Evolutionary conservation across 1,140 invertebrate genomes (phyloP).

Genomic region (Drosophila takahashii): DNA sequence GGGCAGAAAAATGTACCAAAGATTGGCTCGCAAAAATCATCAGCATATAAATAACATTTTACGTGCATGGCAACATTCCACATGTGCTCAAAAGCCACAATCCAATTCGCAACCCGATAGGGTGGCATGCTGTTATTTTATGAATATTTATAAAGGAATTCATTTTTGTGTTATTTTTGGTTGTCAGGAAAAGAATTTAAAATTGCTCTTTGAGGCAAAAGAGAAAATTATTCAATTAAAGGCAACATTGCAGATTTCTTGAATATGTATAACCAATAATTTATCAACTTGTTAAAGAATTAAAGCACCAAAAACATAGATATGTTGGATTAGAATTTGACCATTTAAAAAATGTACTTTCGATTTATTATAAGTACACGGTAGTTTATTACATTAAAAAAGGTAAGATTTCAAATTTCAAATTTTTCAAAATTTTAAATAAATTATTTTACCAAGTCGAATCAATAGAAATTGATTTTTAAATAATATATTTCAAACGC

Average conservation of each 20-base stretch:
- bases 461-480: no score
- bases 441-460: no score
- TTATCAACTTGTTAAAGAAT: neutral
- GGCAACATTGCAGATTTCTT: neutral
- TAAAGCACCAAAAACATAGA: neutral
- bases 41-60: constrained; percentile 62
- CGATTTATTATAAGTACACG: no score
- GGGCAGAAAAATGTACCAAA: neutral
- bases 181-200: constrained; percentile 22
- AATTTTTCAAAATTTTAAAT: no score
- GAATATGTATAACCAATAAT: neutral
- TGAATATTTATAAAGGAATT: constrained; percentile 34
- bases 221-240: neutral
- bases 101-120: neutral
- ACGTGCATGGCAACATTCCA: constrained; percentile 2
- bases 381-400: no score
- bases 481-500: no score
- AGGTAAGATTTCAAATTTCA: no score
- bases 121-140: neutral
- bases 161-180: neutral
- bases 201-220: neutral
- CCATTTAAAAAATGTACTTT: no score
- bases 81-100: constrained; percentile 21
- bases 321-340: no score
- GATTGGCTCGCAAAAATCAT: constrained; percentile 32